phyloP scores from a whole-genome alignment of 2,888 invertebrate genomes.

The Odontomyia ornata region DNA sequence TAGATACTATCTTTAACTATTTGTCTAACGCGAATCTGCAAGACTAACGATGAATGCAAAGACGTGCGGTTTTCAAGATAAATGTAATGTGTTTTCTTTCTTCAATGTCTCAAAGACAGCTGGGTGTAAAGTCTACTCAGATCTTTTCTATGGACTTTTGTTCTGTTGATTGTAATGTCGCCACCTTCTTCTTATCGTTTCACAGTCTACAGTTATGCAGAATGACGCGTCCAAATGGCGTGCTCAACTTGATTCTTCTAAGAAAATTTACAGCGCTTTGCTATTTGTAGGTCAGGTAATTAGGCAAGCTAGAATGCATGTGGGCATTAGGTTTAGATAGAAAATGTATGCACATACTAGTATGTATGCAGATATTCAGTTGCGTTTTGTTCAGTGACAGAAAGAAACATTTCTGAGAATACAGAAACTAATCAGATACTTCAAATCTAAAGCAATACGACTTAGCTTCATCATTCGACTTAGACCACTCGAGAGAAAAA shows the following conservation, averaged over 20 bases:
- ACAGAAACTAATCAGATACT: no score
- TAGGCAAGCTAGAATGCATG: not conserved
- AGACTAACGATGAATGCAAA: not conserved
- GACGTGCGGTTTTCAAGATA: not conserved
- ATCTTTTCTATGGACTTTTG: not conserved
- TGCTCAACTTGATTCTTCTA: not conserved
- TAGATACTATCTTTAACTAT: not conserved
- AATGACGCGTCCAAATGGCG: slow-evolving; percentile 10
- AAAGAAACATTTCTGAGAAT: no score
- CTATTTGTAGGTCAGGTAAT: slow-evolving; percentile 25
- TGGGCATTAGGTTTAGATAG: no score
- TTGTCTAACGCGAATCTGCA: not conserved
- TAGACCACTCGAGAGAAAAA: no score
- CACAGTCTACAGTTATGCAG: slow-evolving; percentile 24
- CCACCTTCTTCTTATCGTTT: slow-evolving; percentile 23
- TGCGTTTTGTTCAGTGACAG: no score
- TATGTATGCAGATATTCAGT: no score
- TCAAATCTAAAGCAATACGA: no score
- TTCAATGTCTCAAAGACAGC: not conserved
- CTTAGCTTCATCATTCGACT: no score
- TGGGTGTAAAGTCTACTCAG: no score
- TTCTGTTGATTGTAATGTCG: not conserved
- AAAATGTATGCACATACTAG: no score
- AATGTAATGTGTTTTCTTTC: not conserved
- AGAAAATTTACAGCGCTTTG: not conserved